Base-by-base conservation (phyloP, 2,797 vertebrate species). In the Oophaga sylvatica region DNA sequence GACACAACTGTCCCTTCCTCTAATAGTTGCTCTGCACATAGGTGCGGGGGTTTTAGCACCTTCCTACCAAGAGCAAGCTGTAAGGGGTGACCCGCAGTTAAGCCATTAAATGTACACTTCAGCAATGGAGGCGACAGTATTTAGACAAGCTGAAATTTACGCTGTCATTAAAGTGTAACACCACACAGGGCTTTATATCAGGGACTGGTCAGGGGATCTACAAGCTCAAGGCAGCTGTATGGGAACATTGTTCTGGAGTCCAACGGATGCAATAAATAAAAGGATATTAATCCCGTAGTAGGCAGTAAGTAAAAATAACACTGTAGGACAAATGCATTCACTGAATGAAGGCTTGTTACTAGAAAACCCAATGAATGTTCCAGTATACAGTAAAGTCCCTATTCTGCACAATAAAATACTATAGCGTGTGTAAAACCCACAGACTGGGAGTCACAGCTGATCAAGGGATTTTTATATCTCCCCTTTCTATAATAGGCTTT, bases 241-340 rank as follows among this genome's bases (percentile, higher is more conserved):
- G 41, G 70, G 48, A 76, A 19, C 35, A 76, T 62, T 63, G 71
- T 84, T 84, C 35, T 48, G 31, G 9, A 35, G 57, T 19, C 16
- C 26, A 84, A 53, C 73, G 71, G 83, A 84, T 84, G 57, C 71
- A 84, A 84, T 84, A 84, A 76, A 84, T 75, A 84, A 63, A 84
- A 45, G 31, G 45, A 84, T 76, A 76, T 84, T 45, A 63, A 84
- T 76, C 59, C 70, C 71, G 62, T 20, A 84, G 71, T 84, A 62
- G 83, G 70, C 83, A 48, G 57, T 59, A 84, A 59, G 82, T 71
- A 73, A 84, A 75, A 65, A 80, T 63, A 80, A 84, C 82, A 76
- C 16, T 48, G 41, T 63, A 48, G 7, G 73, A 63, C 83, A 76
- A 48, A 56, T 84, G 22, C n/a, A 62, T 76, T 75, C 60, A 63